Percentiles rank a stretch among this genome's conserved stretches.
phyloP scores from a whole-genome alignment of 2,113 vertebrate species.

The Philantomba maxwellii region DNA sequence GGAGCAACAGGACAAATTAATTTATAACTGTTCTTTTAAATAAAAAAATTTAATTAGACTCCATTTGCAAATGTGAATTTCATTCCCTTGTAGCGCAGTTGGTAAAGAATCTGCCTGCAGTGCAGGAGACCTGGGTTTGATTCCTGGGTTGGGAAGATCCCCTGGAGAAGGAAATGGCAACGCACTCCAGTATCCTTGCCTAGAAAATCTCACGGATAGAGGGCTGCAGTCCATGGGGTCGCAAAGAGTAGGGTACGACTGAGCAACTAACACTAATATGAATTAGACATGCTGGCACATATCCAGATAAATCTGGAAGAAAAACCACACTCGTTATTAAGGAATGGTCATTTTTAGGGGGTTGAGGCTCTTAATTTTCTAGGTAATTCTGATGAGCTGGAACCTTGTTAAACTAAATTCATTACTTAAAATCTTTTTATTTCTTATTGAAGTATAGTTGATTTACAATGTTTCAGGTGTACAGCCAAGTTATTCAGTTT shows the following conservation, averaged over 20 bases:
- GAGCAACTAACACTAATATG: not conserved
- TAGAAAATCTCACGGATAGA: no score
- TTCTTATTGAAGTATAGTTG: not conserved
- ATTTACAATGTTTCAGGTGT: not conserved
- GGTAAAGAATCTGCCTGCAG: no score
- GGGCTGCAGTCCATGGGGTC: no score
- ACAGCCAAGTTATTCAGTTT: not conserved
- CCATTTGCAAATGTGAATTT: not conserved
- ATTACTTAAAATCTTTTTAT: not conserved
- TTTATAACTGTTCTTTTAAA: not conserved
- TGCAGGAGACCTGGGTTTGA: no score
- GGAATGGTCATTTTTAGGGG: not conserved
- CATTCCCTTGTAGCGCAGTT: not conserved
- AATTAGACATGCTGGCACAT: not conserved
- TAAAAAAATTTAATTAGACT: not conserved
- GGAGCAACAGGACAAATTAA: not conserved
- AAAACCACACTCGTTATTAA: not conserved
- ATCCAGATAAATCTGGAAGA: not conserved
- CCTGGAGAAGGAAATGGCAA: no score
- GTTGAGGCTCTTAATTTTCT: not conserved
- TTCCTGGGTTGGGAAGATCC: no score
- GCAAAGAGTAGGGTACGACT: no score
- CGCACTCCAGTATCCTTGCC: no score
- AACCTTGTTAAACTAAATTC: not conserved
- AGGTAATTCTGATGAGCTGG: not conserved